These are phyloP conservation scores for Quadroppia sp. DNA, from an alignment of 2,888 invertebrate genomes.

Conservation along the genomic window DNA sequence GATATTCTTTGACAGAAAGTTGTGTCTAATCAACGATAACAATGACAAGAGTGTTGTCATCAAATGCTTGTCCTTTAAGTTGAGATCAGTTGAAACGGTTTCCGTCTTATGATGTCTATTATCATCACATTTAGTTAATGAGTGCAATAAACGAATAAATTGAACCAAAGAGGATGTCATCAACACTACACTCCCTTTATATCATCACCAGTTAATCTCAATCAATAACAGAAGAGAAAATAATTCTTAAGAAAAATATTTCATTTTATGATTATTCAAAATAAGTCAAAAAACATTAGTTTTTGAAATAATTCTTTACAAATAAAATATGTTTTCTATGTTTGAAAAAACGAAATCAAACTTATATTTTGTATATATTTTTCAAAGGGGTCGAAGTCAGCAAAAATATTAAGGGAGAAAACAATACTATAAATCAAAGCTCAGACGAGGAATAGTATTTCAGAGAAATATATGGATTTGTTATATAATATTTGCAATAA, in stretches of 20 bases:
- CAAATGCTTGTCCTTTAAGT: background rate
- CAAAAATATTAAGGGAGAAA: background rate
- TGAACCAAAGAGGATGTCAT: slow-evolving; percentile 16
- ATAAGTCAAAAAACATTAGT: too few species aligned
- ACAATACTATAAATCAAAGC: background rate
- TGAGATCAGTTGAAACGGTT: background rate
- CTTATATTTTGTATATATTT: background rate
- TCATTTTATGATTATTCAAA: too few species aligned
- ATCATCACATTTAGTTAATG: slow-evolving; percentile 17
- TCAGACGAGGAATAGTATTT: background rate
- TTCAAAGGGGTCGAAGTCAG: background rate
- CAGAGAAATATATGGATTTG: background rate
- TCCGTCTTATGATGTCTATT: slow-evolving; percentile 25
- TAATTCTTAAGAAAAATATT: too few species aligned
- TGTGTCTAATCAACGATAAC: background rate
- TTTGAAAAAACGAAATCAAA: background rate
- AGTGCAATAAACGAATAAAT: slow-evolving; percentile 16
- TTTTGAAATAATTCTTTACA: too few species aligned
- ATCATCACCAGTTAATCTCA: slow-evolving; percentile 2
- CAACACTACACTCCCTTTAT: background rate
- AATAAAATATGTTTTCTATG: too few species aligned
- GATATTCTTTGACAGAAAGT: too few species aligned
- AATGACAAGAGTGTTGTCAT: slow-evolving; percentile 2
- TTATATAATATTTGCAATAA: background rate
- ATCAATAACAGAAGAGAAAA: background rate